Percentiles rank a stretch among this genome's conserved stretches.
Conservation (phyloP, 1,140 invertebrate species). For the Hestina assimilis region DNA sequence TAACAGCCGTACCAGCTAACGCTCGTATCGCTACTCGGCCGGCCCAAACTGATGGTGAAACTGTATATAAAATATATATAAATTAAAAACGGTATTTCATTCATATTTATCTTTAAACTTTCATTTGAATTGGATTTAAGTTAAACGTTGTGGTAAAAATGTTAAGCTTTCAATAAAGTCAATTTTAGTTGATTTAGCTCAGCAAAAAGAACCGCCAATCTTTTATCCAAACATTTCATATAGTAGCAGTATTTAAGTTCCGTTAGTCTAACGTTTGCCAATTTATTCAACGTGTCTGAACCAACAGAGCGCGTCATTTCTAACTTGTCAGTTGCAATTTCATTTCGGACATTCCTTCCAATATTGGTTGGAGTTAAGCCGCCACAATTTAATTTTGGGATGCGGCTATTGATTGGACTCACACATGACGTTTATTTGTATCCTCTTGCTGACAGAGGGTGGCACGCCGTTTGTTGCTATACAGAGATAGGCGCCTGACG, state of each 20-base stretch:
- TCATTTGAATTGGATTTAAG: neutral
- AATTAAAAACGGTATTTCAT: too few relatives aligned
- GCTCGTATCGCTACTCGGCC: slow-evolving; percentile 82
- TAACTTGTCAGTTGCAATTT: slow-evolving; percentile 26
- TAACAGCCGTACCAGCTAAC: slow-evolving; percentile 85
- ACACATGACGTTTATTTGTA: slow-evolving; percentile 83
- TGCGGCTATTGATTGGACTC: slow-evolving; percentile 57
- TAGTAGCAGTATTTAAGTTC: neutral
- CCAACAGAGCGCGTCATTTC: slow-evolving; percentile 23
- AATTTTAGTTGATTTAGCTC: too few relatives aligned
- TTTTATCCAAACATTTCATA: neutral
- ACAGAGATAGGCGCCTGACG: slow-evolving; percentile 89
- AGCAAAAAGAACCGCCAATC: neutral
- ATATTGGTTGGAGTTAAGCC: slow-evolving; percentile 10
- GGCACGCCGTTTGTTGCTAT: slow-evolving; percentile 84
- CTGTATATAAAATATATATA: too few relatives aligned
- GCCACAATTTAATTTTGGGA: slow-evolving; percentile 21
- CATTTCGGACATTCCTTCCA: slow-evolving; percentile 11
- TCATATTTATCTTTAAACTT: too few relatives aligned
- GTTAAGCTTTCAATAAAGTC: too few relatives aligned
- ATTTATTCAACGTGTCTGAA: slow-evolving; percentile 11
- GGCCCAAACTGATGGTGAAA: slow-evolving; percentile 54
- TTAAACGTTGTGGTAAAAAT: neutral
- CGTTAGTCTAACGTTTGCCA: slow-evolving; percentile 6
- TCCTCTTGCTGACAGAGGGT: slow-evolving; percentile 84